Evolutionary conservation across 1,140 invertebrate species (phyloP).

Genomic region (Hormaphis cornu): DNA sequence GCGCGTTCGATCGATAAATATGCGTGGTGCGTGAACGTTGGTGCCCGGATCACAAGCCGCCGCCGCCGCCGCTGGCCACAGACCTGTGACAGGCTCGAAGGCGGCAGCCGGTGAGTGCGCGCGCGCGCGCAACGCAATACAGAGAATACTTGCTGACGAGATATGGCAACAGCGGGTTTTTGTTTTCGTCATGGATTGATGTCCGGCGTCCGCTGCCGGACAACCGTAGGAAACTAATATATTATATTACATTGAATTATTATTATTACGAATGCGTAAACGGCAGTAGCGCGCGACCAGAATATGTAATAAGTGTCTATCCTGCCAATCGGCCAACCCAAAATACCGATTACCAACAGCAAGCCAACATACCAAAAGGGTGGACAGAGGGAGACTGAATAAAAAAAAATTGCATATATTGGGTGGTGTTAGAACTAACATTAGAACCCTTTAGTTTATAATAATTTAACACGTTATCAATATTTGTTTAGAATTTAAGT

Average conservation of each 20-base stretch:
- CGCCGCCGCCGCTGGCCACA: neutral
- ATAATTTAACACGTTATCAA: no score
- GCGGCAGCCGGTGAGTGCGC: neutral
- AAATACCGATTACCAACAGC: neutral
- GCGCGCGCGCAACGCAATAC: neutral
- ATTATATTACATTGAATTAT: no score
- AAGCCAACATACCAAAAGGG: no score
- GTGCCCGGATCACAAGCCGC: neutral
- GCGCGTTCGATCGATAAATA: conserved; percentile 21
- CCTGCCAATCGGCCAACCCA: neutral
- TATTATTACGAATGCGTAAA: neutral
- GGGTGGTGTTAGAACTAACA: no score
- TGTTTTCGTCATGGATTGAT: conserved; percentile 28
- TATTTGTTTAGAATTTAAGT: no score
- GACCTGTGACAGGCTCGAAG: conserved; percentile 9
- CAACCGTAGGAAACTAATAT: neutral
- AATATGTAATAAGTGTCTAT: conserved; percentile 8
- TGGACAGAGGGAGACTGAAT: no score
- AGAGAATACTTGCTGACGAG: neutral
- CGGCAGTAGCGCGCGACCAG: conserved; percentile 1
- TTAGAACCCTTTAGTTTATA: no score
- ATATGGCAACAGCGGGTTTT: conserved; percentile 31
- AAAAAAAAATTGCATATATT: no score
- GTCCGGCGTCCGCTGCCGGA: neutral
- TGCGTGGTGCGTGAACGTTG: neutral